A percentile compares a stretch with the other conserved stretches of the same genome.
phyloP scores from a whole-genome alignment of 2,113 vertebrate genomes.

The Larimichthys polyactis region DNA sequence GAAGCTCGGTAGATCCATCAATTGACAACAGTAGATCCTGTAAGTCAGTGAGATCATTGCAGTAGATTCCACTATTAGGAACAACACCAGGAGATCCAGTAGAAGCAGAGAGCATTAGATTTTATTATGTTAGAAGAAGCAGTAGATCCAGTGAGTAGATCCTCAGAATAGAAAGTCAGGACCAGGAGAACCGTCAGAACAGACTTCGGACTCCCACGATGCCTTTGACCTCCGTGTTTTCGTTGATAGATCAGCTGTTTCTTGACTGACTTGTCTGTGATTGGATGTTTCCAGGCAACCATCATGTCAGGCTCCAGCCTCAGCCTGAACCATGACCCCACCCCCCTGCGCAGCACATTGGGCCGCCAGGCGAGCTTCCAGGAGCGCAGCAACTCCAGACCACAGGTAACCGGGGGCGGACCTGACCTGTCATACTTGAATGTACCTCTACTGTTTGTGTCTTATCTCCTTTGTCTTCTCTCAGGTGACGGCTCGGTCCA shows the following conservation, averaged over 20 bases:
- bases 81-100: too few species aligned
- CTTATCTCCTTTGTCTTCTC: background rate
- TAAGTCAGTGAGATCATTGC: too few species aligned
- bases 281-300: conserved; percentile 88
- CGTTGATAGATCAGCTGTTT: conserved; percentile 2
- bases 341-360: conserved; percentile 89
- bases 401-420: conserved; percentile 82
- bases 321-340: conserved; percentile 94
- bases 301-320: conserved; percentile 98
- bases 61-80: too few species aligned
- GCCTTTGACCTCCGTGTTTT: background rate
- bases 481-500: conserved; percentile 92
- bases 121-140: too few species aligned
- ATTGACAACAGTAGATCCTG: too few species aligned
- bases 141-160: too few species aligned
- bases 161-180: too few species aligned
- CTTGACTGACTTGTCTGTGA: background rate
- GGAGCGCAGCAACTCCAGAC: conserved; percentile 90
- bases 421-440: background rate
- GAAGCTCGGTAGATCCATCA: background rate
- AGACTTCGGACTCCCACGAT: background rate
- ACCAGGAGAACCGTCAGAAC: too few species aligned
- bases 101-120: too few species aligned
- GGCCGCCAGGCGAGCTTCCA: conserved; percentile 98
- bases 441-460: background rate